Conservation (phyloP, 1,140 invertebrate species). For the Ruditapes philippinarum region DNA sequence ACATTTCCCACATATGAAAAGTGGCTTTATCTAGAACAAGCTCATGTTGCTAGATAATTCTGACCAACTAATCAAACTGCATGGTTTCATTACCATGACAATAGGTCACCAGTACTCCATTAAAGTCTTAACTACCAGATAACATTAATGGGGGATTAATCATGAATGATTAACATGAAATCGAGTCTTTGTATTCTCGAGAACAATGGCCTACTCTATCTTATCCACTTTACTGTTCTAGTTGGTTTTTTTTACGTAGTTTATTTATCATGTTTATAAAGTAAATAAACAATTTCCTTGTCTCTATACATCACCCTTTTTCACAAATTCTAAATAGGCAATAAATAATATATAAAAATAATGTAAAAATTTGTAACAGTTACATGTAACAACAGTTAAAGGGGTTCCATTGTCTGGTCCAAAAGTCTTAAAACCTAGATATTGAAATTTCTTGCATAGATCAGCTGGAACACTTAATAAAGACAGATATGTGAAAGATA, state of each 20-base stretch:
- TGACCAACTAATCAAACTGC: neutral
- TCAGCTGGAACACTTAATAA: too few relatives aligned
- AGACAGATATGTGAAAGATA: too few relatives aligned
- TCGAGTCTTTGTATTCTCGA: neutral
- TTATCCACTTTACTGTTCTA: too few relatives aligned
- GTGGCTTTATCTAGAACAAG: neutral
- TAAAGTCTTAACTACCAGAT: neutral
- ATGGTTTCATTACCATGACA: conserved; percentile 6
- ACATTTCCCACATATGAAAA: neutral
- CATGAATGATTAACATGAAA: conserved; percentile 1
- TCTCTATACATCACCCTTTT: neutral
- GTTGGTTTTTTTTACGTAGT: too few relatives aligned
- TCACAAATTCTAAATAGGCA: neutral
- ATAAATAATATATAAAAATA: neutral
- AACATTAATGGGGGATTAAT: conserved; percentile 10
- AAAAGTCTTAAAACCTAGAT: too few relatives aligned
- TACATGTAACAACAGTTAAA: too few relatives aligned
- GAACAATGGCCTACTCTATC: neutral
- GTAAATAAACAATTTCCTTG: neutral
- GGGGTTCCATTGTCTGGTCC: too few relatives aligned
- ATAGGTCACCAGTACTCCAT: neutral
- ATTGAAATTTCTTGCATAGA: too few relatives aligned
- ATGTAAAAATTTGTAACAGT: too few relatives aligned
- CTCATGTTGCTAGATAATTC: neutral
- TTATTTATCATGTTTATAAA: too few relatives aligned